These are phyloP conservation scores for Apaloderma vittatum DNA, from an alignment of 2,113 vertebrate genomes.

Conservation along the genomic window DNA sequence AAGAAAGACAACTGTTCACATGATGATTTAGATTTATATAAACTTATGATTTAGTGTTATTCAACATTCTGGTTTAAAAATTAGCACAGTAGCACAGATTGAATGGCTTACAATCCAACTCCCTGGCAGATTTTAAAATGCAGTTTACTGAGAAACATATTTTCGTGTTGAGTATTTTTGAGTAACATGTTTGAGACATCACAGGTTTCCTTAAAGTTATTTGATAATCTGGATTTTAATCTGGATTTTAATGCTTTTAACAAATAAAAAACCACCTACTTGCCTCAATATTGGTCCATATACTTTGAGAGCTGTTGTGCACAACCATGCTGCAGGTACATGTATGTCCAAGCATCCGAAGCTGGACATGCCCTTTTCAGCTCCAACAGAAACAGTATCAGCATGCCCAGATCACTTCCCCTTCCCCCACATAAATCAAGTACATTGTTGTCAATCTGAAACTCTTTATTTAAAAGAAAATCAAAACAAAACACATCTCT, in stretches of 20 bases:
- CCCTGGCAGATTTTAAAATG: slow-evolving; percentile 19
- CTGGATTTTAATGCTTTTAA: background rate
- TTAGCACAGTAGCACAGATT: slow-evolving; percentile 17
- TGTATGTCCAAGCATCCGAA: background rate
- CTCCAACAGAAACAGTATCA: background rate
- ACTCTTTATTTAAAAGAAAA: background rate
- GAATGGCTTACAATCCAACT: background rate
- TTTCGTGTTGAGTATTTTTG: background rate
- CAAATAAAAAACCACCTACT: background rate
- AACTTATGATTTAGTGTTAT: slow-evolving; percentile 2
- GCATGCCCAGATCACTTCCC: background rate
- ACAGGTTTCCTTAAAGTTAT: background rate
- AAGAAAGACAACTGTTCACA: background rate
- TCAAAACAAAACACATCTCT: background rate
- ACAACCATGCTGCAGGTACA: background rate
- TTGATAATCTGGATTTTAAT: background rate
- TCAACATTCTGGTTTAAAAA: slow-evolving; percentile 43
- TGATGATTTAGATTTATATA: background rate
- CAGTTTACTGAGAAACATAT: background rate
- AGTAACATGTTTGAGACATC: background rate
- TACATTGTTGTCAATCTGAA: background rate
- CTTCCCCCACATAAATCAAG: background rate
- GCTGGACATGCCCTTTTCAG: background rate
- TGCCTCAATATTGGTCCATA: background rate
- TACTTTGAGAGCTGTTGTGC: background rate